phyloP scores from a whole-genome alignment of 2,888 invertebrate genomes.

The Balanococcus diminutus region DNA sequence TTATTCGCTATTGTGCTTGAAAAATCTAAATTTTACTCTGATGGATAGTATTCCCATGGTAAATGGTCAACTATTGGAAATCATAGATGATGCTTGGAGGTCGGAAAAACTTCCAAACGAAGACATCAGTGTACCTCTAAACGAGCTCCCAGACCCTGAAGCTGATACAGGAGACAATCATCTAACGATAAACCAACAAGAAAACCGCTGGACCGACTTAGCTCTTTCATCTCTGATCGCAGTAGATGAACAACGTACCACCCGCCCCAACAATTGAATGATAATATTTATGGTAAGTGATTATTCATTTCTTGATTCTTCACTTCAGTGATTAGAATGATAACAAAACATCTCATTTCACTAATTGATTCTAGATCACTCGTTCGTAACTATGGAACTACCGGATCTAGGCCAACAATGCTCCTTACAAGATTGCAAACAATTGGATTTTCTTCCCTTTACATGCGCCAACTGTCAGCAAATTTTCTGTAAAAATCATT shows the following conservation, averaged over 20 bases:
- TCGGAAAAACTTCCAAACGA: conserved; percentile 82
- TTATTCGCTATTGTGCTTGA: neutral
- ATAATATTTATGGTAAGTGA: conserved; percentile 39
- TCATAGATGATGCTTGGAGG: conserved; percentile 87
- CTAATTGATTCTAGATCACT: neutral
- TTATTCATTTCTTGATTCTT: neutral
- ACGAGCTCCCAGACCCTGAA: conserved; percentile 90
- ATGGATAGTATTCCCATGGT: conserved; percentile 81
- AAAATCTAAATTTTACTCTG: neutral
- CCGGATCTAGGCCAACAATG: conserved; percentile 75
- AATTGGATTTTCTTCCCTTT: conserved; percentile 75
- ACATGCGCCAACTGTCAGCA: conserved; percentile 69
- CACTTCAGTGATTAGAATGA: too few relatives aligned
- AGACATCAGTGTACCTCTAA: conserved; percentile 81
- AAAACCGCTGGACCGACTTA: conserved; percentile 74
- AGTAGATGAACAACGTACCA: conserved; percentile 38
- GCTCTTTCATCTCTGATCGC: conserved; percentile 61
- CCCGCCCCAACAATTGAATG: conserved; percentile 16
- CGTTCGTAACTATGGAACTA: conserved; percentile 69
- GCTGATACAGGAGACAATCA: conserved; percentile 91
- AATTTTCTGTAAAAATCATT: conserved; percentile 74
- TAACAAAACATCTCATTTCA: conserved; percentile 36
- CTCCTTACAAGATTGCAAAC: conserved; percentile 68
- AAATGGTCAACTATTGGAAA: conserved; percentile 76
- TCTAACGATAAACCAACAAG: conserved; percentile 86